Base-by-base conservation (phyloP, 1,140 invertebrate species). In the Conus ventricosus region DNA sequence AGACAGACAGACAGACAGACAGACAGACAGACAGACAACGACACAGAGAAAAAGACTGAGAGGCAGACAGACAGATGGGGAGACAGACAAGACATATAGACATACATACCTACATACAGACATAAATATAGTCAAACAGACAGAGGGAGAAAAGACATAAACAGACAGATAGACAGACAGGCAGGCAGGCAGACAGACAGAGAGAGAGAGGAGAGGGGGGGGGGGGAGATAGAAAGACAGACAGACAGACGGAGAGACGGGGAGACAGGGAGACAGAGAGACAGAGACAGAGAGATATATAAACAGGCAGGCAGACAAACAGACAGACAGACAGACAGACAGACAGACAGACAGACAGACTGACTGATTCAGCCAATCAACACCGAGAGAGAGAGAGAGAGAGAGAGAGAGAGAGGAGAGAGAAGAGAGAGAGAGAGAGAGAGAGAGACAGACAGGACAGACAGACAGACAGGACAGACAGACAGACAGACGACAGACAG, bases 361-460 rank as follows among this genome's bases (percentile, higher is more conserved):
- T 13, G n/a, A 27, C 23, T 27, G 54, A 23, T 2, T 17, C 15
- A 39, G 85, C 27, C 7, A 39, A n/a, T 39, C 39, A 39, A 39
- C 39, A 39, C 39, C 39, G 39, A 0, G 39, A 39, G 13, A 51
- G 25, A 87, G 85, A 51, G 51, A 76, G 71, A 87, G 63, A 51
- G 67, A 51, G 63, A 51, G 25, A 76, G 20, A 75, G 39, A 53
- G 60, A 78, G 39, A 78, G 85, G 53, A 25, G 39, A 13, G 13
- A n/a, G 20, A 39, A 51, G 25, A 87, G 85, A 51, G 51, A 76
- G 71, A 87, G 63, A 51, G 67, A 51, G 63, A 51, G 25, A 76
- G 20, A 75, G 39, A 53, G 60, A 78, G 39, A 78, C 13, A 5
- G 75, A 78, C 4, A 80, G 54, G 17, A 55, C 75, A 63, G 60